These are phyloP conservation scores for Ellobius talpinus DNA, from an alignment of 2,113 vertebrate genomes.

Conservation along the genomic window DNA sequence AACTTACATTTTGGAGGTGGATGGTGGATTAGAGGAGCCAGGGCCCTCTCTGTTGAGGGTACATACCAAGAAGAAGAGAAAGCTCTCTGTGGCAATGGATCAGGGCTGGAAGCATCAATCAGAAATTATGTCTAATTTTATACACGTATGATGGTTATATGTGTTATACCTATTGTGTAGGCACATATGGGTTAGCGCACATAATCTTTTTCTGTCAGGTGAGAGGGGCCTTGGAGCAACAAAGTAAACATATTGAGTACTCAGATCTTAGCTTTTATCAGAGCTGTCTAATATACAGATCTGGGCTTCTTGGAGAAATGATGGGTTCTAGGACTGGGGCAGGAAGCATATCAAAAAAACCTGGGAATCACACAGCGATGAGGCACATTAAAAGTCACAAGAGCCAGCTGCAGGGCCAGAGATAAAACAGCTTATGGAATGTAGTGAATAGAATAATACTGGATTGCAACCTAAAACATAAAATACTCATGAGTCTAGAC, in stretches of 20 bases:
- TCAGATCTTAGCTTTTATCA: background rate
- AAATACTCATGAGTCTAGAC: background rate
- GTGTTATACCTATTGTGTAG: background rate
- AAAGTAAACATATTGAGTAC: background rate
- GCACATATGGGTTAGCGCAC: background rate
- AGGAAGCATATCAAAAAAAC: background rate
- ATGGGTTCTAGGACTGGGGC: background rate
- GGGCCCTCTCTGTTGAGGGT: no score
- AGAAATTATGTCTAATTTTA: background rate
- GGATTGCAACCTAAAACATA: background rate
- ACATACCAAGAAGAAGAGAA: background rate
- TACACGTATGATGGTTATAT: fast-evolving
- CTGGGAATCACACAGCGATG: background rate
- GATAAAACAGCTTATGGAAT: background rate
- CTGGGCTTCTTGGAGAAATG: background rate
- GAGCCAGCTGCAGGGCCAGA: background rate
- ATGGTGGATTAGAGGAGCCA: background rate
- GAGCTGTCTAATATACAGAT: background rate
- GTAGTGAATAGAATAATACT: background rate
- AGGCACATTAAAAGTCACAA: background rate
- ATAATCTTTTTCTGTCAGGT: background rate
- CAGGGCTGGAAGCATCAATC: no score
- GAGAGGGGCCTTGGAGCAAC: background rate
- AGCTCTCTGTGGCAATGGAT: fast-evolving
- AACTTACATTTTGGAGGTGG: no score